A percentile compares a stretch with the other conserved stretches of the same genome.
Conservation (phyloP, 2,113 vertebrate genomes). For the Riparia riparia region DNA sequence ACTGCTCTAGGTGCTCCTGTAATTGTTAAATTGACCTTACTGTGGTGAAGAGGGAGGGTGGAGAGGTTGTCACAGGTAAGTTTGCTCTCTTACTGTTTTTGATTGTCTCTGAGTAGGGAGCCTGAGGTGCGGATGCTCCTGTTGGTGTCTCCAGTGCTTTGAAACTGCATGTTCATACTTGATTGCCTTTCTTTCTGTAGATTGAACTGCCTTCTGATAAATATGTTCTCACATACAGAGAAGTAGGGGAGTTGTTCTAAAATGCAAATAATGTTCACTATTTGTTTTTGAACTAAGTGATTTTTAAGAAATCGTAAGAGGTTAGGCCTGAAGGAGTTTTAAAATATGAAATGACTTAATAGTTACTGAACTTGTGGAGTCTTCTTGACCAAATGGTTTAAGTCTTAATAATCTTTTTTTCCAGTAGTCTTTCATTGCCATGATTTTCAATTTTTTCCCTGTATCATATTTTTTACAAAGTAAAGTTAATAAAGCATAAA, state of each 20-base stretch:
- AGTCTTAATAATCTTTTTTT: neutral
- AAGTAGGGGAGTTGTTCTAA: neutral
- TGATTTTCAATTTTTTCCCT: neutral
- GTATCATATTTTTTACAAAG: neutral
- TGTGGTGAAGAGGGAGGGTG: neutral
- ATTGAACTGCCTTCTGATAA: neutral
- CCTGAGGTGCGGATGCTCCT: neutral
- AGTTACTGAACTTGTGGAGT: neutral
- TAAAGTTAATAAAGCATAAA: neutral
- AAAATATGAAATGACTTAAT: neutral
- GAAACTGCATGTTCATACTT: neutral
- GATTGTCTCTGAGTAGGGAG: neutral
- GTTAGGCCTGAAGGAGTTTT: neutral
- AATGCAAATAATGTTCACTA: neutral
- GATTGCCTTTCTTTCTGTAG: neutral
- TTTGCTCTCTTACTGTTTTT: neutral
- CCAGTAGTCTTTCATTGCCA: neutral
- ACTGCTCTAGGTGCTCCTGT: neutral
- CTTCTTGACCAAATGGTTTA: neutral
- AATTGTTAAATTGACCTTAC: neutral
- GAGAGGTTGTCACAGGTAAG: neutral
- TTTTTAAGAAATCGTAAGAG: neutral
- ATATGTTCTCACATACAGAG: rapidly evolving
- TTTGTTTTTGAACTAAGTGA: neutral
- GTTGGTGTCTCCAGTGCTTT: neutral